phyloP scores from a whole-genome alignment of 2,888 invertebrate species.

The Napeogenes inachia region DNA sequence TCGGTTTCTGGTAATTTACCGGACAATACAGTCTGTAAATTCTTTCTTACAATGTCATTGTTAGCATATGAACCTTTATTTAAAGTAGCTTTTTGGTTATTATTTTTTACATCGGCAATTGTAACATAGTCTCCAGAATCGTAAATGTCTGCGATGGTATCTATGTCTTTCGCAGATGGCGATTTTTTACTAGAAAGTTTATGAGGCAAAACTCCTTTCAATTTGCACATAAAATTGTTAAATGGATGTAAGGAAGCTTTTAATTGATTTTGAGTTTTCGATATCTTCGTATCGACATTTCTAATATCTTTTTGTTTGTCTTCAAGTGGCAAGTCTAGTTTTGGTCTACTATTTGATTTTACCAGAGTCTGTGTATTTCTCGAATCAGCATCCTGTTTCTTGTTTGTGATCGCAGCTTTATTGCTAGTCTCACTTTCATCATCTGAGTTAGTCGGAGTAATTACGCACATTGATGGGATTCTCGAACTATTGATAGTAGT shows the following conservation, averaged over 20 bases:
- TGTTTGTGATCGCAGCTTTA: slow-evolving; percentile 48
- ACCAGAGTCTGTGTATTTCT: slow-evolving; percentile 43
- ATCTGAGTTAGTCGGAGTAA: slow-evolving; percentile 91
- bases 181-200: slow-evolving; percentile 73
- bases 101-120: slow-evolving; percentile 88
- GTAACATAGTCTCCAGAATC: slow-evolving; percentile 91
- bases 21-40: slow-evolving; percentile 77
- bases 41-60: slow-evolving; percentile 82
- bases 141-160: slow-evolving; percentile 66
- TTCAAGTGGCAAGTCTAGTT: slow-evolving; percentile 61
- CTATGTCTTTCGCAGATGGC: slow-evolving; percentile 64
- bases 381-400: slow-evolving; percentile 39
- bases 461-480: slow-evolving; percentile 95
- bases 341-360: slow-evolving; percentile 53
- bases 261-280: slow-evolving; percentile 50
- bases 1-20: slow-evolving; percentile 82
- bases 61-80: slow-evolving; percentile 77
- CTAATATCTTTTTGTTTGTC: slow-evolving; percentile 53
- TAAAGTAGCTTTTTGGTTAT: slow-evolving; percentile 79
- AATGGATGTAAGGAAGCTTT: slow-evolving; percentile 77
- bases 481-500: slow-evolving; percentile 91
- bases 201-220: slow-evolving; percentile 80
- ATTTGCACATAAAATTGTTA: slow-evolving; percentile 84
- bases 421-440: slow-evolving; percentile 82
- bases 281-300: slow-evolving; percentile 29